These are phyloP conservation scores for Propithecus perrieri DNA, from an alignment of 2,797 vertebrate species.

Conservation along the genomic window DNA sequence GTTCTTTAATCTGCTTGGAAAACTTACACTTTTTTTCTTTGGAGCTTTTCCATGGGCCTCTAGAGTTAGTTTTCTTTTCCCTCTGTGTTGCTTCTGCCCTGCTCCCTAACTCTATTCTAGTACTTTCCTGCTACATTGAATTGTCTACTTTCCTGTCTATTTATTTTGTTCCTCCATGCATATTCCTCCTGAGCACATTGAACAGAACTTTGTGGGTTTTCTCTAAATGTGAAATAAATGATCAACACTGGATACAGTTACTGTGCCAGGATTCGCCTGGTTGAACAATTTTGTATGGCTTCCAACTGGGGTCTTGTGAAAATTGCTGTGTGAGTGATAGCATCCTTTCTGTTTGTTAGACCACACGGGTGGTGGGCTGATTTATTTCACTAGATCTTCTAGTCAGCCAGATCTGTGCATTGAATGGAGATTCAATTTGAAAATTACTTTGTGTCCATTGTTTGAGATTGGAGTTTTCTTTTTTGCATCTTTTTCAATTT, in stretches of 20 bases:
- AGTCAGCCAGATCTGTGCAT: not conserved
- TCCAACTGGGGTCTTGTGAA: not conserved
- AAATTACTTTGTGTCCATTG: not conserved
- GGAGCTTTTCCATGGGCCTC: too few species aligned
- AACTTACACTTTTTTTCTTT: not conserved
- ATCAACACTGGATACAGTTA: not conserved
- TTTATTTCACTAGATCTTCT: not conserved
- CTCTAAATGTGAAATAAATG: not conserved
- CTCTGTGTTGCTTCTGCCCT: not conserved
- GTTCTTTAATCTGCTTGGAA: not conserved
- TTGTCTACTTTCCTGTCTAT: not conserved
- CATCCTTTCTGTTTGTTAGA: not conserved
- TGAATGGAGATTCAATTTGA: not conserved
- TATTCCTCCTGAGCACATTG: not conserved
- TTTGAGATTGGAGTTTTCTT: not conserved
- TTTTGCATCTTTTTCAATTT: constrained; percentile 9
- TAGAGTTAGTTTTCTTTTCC: not conserved
- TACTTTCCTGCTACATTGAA: not conserved
- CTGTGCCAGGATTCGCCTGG: not conserved
- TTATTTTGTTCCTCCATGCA: not conserved
- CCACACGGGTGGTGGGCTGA: not conserved
- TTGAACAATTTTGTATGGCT: not conserved
- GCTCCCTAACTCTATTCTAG: not conserved
- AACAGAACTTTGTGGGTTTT: not conserved
- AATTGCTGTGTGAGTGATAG: not conserved